phyloP scores from a whole-genome alignment of 2,888 invertebrate genomes.

The Ochropacha duplaris region DNA sequence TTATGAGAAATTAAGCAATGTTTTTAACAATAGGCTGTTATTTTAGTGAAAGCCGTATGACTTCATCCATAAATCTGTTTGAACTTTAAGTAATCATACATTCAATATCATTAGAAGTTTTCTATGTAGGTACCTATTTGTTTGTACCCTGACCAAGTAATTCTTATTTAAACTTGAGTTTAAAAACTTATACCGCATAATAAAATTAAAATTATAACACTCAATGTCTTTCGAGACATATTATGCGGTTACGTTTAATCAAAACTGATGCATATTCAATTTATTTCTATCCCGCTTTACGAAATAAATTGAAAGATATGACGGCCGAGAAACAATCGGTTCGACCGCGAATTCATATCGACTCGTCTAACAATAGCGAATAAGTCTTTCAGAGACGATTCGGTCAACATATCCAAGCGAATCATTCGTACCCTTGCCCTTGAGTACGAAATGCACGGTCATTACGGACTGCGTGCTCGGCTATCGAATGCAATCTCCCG shows the following conservation, averaged over 20 bases:
- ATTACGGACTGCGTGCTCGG: conserved; percentile 58
- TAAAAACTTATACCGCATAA: conserved; percentile 18
- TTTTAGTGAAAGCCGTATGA: too few relatives aligned
- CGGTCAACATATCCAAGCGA: conserved; percentile 61
- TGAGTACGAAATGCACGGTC: conserved; percentile 73
- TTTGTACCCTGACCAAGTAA: too few relatives aligned
- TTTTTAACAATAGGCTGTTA: too few relatives aligned
- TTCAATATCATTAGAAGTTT: too few relatives aligned
- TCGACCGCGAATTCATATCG: conserved; percentile 50
- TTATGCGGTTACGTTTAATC: conserved; percentile 53
- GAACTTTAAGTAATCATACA: too few relatives aligned
- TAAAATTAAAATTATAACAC: conserved; percentile 33
- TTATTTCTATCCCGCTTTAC: conserved; percentile 34
- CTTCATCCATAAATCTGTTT: too few relatives aligned
- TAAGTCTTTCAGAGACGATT: conserved; percentile 52
- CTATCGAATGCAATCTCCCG: conserved; percentile 58
- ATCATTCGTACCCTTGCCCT: conserved; percentile 75
- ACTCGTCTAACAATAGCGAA: conserved; percentile 41
- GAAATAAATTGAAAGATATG: conserved; percentile 44
- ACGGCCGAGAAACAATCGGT: conserved; percentile 50
- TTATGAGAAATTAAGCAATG: neutral
- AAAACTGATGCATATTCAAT: conserved; percentile 38
- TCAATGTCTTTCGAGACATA: conserved; percentile 32
- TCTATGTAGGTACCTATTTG: too few relatives aligned
- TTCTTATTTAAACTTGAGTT: neutral